A percentile compares a stretch with the other conserved stretches of the same genome.
Conservation (phyloP, 2,888 invertebrate genomes). For the Lamproptera curius region DNA sequence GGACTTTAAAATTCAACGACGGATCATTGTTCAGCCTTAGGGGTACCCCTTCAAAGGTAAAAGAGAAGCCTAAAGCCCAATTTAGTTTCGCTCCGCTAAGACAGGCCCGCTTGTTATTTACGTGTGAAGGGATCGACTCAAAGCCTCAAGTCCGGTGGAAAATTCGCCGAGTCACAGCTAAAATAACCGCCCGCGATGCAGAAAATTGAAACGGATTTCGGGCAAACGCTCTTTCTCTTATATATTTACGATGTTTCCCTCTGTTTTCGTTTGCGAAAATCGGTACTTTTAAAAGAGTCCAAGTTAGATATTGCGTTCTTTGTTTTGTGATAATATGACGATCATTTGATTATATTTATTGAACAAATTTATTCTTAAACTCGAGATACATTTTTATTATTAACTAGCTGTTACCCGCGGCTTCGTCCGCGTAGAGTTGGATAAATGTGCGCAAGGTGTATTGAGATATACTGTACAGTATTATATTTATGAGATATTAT, state of each 20-base stretch:
- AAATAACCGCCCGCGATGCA: slow-evolving; percentile 47
- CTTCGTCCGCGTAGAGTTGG: no score
- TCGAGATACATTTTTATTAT: no score
- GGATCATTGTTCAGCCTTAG: slow-evolving; percentile 14
- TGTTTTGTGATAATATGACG: no score
- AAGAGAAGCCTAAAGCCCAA: slow-evolving; percentile 7
- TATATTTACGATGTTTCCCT: slow-evolving; percentile 19
- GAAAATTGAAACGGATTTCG: slow-evolving; percentile 50
- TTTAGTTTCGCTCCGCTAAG: slow-evolving; percentile 35
- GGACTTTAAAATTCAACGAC: slow-evolving; percentile 12
- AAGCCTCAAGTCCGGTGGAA: slow-evolving; percentile 32
- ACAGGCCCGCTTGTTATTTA: slow-evolving; percentile 28
- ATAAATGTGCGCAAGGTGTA: no score
- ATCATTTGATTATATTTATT: no score
- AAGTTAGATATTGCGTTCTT: no score
- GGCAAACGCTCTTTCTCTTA: slow-evolving; percentile 30
- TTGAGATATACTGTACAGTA: no score
- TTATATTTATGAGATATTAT: no score
- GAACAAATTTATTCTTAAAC: no score
- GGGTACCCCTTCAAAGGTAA: slow-evolving; percentile 14
- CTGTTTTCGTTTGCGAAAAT: no score
- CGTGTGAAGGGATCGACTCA: slow-evolving; percentile 26
- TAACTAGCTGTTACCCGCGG: no score
- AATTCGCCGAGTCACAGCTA: slow-evolving; percentile 44
- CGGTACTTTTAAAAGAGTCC: no score